Evolutionary conservation across 2,888 invertebrate species (phyloP).

Genomic region (Hetaerina titia): DNA sequence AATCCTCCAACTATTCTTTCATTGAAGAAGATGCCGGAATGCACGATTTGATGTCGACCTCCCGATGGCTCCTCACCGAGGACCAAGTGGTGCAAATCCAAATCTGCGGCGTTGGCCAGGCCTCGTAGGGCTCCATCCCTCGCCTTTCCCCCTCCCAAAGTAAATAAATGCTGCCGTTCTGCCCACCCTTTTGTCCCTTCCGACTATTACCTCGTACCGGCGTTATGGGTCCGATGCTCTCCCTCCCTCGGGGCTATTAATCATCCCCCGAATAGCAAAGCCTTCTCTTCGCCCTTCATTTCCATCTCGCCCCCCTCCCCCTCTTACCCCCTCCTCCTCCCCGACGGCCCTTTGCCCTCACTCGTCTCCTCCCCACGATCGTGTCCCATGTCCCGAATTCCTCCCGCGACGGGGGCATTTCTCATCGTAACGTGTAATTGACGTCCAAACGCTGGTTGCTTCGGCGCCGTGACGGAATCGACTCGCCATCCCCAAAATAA

Average conservation of each 20-base stretch:
- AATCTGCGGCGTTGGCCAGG: neutral
- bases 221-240: neutral
- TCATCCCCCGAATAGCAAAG: neutral
- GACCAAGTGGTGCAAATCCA: neutral
- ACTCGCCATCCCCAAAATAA: no score
- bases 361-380: neutral
- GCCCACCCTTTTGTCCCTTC: neutral
- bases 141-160: neutral
- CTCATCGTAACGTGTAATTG: no score
- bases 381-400: neutral
- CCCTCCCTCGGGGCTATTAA: slow-evolving; percentile 30
- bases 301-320: neutral
- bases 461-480: no score
- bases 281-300: neutral
- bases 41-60: neutral
- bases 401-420: neutral
- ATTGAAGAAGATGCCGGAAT: neutral
- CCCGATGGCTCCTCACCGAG: neutral
- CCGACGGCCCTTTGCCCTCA: neutral
- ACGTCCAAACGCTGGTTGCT: no score
- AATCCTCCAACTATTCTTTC: neutral
- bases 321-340: slow-evolving; percentile 14
- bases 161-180: neutral
- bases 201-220: neutral
- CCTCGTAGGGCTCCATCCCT: neutral